phyloP scores from a whole-genome alignment of 2,113 vertebrate species.

The Lampris megalopsis region DNA sequence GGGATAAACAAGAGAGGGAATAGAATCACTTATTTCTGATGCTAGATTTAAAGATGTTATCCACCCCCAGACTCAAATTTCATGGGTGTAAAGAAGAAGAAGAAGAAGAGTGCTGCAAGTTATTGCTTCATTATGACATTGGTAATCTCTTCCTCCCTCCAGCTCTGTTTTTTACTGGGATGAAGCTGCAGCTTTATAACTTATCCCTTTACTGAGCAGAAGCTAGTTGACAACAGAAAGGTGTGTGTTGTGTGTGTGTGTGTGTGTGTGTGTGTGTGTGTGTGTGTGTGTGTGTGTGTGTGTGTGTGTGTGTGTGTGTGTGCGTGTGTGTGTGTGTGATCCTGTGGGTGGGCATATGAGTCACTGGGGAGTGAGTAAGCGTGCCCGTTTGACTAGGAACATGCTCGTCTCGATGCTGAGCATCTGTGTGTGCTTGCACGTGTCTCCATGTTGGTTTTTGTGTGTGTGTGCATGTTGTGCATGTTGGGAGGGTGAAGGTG shows the following conservation, averaged over 20 bases:
- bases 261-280: background rate
- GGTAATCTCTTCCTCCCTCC: constrained; percentile 1
- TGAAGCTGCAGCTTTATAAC: constrained; percentile 8
- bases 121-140: constrained; percentile 6
- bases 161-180: constrained; percentile 15
- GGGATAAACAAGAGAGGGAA: background rate
- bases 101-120: background rate
- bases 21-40: background rate
- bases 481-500: background rate
- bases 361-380: too few species aligned
- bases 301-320: constrained; percentile 1
- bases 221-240: constrained; percentile 29
- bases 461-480: background rate
- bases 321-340: background rate
- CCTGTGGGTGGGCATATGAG: too few species aligned
- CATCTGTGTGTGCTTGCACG: background rate
- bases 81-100: background rate
- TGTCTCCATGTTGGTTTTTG: background rate
- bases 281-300: constrained; percentile 33
- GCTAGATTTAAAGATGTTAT: background rate
- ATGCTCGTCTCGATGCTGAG: background rate
- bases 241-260: background rate
- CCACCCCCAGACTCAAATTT: background rate
- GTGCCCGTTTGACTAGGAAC: too few species aligned
- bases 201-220: constrained; percentile 32